These are phyloP conservation scores for Epizoanthus ramosus DNA, from an alignment of 92 coral and sea anemone species.

Conservation along the genomic window DNA sequence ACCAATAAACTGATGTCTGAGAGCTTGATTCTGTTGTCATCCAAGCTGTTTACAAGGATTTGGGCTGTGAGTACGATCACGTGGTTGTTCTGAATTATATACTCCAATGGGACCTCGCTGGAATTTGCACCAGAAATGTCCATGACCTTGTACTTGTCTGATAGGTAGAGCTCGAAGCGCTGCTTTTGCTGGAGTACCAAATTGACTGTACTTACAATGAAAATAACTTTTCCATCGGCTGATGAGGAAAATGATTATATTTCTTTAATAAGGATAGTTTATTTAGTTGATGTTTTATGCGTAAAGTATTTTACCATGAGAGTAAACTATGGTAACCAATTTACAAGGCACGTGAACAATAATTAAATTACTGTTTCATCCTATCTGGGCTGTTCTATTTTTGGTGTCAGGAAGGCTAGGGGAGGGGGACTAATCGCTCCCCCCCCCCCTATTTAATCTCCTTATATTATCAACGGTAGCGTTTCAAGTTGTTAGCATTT, in stretches of 20 bases:
- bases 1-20: conserved; percentile 70
- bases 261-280: too few relatives aligned
- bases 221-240: conserved; percentile 61
- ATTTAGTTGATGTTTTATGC: too few relatives aligned
- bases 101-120: conserved; percentile 66
- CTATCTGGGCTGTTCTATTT: too few relatives aligned
- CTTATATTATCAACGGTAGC: too few relatives aligned
- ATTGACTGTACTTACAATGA: conserved; percentile 93
- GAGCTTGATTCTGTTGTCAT: conserved; percentile 56
- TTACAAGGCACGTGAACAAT: too few relatives aligned
- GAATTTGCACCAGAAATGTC: conserved; percentile 85
- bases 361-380: too few relatives aligned
- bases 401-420: too few relatives aligned
- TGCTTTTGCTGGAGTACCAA: conserved; percentile 85
- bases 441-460: too few relatives aligned
- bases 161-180: conserved; percentile 72
- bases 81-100: conserved; percentile 52
- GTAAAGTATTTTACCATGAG: too few relatives aligned
- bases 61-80: conserved; percentile 90
- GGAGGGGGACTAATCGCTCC: too few relatives aligned
- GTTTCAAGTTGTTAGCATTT: too few relatives aligned
- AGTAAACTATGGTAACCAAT: too few relatives aligned
- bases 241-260: background rate
- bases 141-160: conserved; percentile 64
- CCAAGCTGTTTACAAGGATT: conserved; percentile 80